phyloP scores from a whole-genome alignment of 92 coral and sea anemone genomes.

The Nematostella vectensis region DNA sequence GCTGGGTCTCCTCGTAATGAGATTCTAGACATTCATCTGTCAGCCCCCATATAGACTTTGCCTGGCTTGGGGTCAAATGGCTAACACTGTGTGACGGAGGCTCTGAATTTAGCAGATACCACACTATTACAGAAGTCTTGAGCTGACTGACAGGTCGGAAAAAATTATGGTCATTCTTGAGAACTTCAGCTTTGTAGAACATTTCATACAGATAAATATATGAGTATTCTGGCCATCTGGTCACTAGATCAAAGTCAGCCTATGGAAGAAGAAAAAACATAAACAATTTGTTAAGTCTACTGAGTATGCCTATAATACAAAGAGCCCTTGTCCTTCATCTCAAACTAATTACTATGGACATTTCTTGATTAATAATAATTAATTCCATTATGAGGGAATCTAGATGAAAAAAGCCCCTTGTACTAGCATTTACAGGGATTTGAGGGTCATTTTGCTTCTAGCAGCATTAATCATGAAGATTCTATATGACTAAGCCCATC shows the following conservation, averaged over 20 bases:
- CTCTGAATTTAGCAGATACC: slow-evolving; percentile 87
- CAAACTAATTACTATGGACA: neutral
- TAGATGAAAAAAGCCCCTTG: no score
- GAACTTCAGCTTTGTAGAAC: slow-evolving; percentile 94
- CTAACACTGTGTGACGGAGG: slow-evolving; percentile 97
- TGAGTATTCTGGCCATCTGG: slow-evolving; percentile 92
- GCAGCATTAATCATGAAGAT: no score
- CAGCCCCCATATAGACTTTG: slow-evolving; percentile 98
- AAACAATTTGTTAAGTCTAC: neutral
- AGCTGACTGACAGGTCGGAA: slow-evolving; percentile 99
- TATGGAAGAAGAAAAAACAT: slow-evolving; percentile 26
- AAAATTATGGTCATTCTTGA: slow-evolving; percentile 97
- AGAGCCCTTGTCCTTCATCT: neutral
- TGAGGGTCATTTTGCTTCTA: no score
- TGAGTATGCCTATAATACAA: neutral
- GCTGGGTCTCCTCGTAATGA: slow-evolving; percentile 75
- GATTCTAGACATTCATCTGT: slow-evolving; percentile 93
- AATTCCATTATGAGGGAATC: neutral
- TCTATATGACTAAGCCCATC: no score
- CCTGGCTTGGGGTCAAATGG: slow-evolving; percentile 98
- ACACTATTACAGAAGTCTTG: slow-evolving; percentile 96
- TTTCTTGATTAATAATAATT: no score
- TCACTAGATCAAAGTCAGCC: slow-evolving; percentile 86
- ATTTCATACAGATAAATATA: slow-evolving; percentile 92
- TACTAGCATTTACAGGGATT: no score